These are phyloP conservation scores for Eupsilia transversa DNA, from an alignment of 2,888 invertebrate genomes.

Conservation along the genomic window DNA sequence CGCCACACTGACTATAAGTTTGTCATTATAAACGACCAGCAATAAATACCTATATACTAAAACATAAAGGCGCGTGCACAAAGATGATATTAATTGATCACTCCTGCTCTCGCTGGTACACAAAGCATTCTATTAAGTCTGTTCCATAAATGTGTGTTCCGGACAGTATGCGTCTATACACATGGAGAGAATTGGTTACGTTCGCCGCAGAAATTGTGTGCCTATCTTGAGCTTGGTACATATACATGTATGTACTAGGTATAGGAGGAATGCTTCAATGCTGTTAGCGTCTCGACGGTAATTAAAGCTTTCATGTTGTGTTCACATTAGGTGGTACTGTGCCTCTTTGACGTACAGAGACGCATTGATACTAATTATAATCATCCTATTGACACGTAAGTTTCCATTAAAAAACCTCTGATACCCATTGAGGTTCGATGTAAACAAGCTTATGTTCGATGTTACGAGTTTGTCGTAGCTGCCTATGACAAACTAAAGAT, in stretches of 20 bases:
- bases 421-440: no score
- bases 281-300: neutral
- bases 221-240: conserved; percentile 10
- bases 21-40: neutral
- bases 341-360: neutral
- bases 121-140: conserved; percentile 64
- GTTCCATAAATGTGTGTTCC: conserved; percentile 59
- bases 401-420: neutral
- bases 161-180: conserved; percentile 35
- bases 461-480: no score
- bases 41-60: conserved; percentile 1
- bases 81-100: conserved; percentile 62
- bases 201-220: conserved; percentile 50
- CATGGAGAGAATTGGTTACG: conserved; percentile 45
- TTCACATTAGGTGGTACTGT: neutral
- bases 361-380: neutral
- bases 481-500: no score
- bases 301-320: conserved; percentile 5
- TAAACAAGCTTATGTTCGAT: no score
- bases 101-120: conserved; percentile 39
- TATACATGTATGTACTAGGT: neutral
- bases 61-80: conserved; percentile 28
- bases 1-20: neutral
- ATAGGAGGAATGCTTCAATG: conserved; percentile 8
- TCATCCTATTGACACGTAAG: neutral